Base-by-base conservation (phyloP, 1,140 invertebrate species). In the Cyphomyrmex costatus region DNA sequence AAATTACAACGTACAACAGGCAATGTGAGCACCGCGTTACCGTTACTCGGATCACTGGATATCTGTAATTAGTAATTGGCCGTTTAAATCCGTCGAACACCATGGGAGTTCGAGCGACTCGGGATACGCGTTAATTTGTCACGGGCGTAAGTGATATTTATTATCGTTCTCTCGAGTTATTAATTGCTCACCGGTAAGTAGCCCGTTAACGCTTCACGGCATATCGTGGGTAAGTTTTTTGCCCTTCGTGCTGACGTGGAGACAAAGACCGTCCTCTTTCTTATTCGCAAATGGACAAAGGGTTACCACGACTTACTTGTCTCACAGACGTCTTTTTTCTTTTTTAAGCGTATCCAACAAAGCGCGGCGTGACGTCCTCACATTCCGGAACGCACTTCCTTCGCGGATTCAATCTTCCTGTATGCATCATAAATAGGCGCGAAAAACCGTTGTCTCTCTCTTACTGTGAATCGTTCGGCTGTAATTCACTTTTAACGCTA, bases 11-110 rank as follows among this genome's bases (percentile, higher is more conserved):
- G 83, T 65, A 83, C 63, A 61, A 27, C 56, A 74, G 61, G 58
- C 74, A 63, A 60, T 16, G 53, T 49, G 82, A 49, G 33, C 33
- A 30, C 36, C 56, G 21, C 61, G 66, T 90, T 90, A 77, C 88
- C 89, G 89, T 90, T 90, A 90, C 86, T 71, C 65, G 73, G 24
- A 83, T 89, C 88, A 71, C 70, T 60, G 89, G 76, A 53, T 87
- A 90, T 89, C 88, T 76, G 88, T 90, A 90, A 90, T 90, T 90
- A 90, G 89, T 86, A 88, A 90, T 90, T 85, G 83, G 86, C 76
- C 63, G 77, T 89, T 90, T 89, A 73, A 76, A 51, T 46, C 65
- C 87, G 86, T 24, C 63, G 60, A 63, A 60, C 74, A 42, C 36
- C 60, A 56, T 24, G 19, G 21, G 61, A 73, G 70, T 49, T 36